Base-by-base conservation (phyloP, 2,888 invertebrate species). In the Saturnia pavonia region DNA sequence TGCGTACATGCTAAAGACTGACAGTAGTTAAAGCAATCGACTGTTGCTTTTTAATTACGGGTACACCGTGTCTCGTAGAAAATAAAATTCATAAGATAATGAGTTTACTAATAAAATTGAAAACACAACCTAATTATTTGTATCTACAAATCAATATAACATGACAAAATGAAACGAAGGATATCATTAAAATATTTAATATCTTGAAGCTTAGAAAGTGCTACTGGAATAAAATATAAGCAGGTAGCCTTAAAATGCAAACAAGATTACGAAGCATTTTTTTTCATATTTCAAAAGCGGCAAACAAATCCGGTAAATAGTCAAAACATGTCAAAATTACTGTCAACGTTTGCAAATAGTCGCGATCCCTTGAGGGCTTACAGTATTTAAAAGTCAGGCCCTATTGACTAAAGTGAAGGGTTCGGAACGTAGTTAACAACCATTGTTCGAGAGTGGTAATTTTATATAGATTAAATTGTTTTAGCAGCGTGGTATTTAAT, bases 261-360 rank as follows among this genome's bases (percentile, higher is more conserved):
- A 85, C 77, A 85, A 80, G 85, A 88, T 92, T 90, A 91, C 87
- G 76, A 78, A 85, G 89, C 90, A 86, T 74, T 78, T 83, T 82
- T 68, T 60, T 60, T 60, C 27, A 71, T 76, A 77, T 80, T 72
- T 73, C 70, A 73, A 79, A 76, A 72, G 57, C 69, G 75, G 77
- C 74, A 54, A 74, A 76, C 78, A 86, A 89, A 91, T 88, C 85
- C 87, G 75, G 85, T 83, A 84, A 78, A 70, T 75, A 85, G 91
- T 92, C 92, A 92, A 87, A 92, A 92, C 88, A 93, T 88, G 88
- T 89, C 92, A 91, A 89, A 91, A 86, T 82, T 76, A 68, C 77
- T 77, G 83, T 85, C 86, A 88, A 87, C 78, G 86, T 88, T 88
- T 83, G 82, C 85, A 81, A 85, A 82, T 81, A 83, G 76, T 84